phyloP scores from a whole-genome alignment of 2,113 vertebrate species.

The Aegotheles bennettii region DNA sequence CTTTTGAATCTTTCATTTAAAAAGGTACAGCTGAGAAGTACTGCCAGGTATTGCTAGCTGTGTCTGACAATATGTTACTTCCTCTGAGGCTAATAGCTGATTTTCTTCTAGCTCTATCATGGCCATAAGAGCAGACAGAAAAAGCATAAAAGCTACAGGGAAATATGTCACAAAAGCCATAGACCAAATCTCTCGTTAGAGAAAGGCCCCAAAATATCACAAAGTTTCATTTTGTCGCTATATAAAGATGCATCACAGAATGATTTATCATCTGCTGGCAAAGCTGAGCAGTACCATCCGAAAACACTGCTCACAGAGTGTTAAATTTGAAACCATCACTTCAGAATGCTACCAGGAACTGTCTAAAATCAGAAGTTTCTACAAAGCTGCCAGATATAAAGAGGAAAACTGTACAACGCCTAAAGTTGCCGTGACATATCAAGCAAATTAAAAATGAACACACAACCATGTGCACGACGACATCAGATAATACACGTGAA shows the following conservation, averaged over 20 bases:
- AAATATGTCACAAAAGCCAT: neutral
- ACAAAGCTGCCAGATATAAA: neutral
- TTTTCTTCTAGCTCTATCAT: neutral
- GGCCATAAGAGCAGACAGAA: neutral
- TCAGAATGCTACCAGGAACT: neutral
- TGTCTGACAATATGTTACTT: neutral
- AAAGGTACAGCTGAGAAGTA: neutral
- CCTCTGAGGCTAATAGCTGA: neutral
- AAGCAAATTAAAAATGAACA: neutral
- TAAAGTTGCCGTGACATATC: neutral
- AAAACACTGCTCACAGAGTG: neutral
- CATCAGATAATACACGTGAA: neutral
- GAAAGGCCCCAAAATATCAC: neutral
- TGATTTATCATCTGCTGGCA: neutral
- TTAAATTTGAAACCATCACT: neutral
- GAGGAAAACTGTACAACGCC: neutral
- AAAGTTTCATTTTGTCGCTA: neutral
- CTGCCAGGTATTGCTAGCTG: neutral
- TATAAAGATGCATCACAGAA: neutral
- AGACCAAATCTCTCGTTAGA: neutral
- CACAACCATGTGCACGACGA: neutral
- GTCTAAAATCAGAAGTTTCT: neutral
- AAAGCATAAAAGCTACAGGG: neutral
- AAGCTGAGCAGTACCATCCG: neutral
- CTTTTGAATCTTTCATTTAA: neutral